Conservation (phyloP, 2,797 vertebrate species). For the Triplophysa yarkandensis region DNA sequence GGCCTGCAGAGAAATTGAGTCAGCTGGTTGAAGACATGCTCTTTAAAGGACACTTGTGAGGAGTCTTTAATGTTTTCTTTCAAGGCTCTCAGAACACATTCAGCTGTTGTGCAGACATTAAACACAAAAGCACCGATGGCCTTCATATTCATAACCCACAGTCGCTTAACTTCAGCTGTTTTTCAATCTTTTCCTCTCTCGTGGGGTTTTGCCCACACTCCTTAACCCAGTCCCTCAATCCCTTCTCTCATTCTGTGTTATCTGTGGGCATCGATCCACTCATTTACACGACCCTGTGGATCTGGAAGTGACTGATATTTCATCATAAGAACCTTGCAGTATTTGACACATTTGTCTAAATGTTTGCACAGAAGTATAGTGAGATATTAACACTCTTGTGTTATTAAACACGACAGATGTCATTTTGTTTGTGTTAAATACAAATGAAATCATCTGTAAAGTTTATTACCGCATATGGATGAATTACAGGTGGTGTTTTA, state of each 20-base stretch:
- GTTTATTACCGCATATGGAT: background rate
- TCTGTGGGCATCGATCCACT: conserved; percentile 68
- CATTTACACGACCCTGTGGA: conserved; percentile 59
- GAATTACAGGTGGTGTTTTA: conserved; percentile 17
- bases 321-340: background rate
- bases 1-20: conserved; percentile 31
- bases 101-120: conserved; percentile 8
- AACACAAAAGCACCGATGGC: background rate
- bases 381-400: background rate
- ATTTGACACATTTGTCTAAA: conserved; percentile 15
- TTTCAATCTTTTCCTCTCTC: conserved; percentile 6
- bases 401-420: background rate
- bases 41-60: background rate
- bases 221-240: conserved; percentile 49
- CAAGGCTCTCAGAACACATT: conserved; percentile 20
- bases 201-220: conserved; percentile 6
- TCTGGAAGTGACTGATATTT: background rate
- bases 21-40: conserved; percentile 10
- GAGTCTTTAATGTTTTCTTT: conserved; percentile 19
- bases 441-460: background rate
- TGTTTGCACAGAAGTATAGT: background rate
- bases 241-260: conserved; percentile 66
- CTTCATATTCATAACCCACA: conserved; percentile 11
- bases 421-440: background rate
- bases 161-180: background rate